These are phyloP conservation scores for Cheilosia vernalis DNA, from an alignment of 2,888 invertebrate species.

Conservation along the genomic window DNA sequence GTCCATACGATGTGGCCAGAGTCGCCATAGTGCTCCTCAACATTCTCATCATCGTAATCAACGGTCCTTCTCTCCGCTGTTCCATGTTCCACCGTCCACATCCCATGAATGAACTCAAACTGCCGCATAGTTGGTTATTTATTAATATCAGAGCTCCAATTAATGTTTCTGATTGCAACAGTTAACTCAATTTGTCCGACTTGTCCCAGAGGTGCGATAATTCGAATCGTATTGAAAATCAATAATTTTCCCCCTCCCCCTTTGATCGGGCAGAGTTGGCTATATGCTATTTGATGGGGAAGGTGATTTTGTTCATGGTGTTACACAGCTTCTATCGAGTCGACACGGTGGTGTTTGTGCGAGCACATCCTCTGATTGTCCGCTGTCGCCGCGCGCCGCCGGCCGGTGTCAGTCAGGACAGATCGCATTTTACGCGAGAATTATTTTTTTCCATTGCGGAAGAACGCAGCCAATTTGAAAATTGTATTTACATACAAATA, in stretches of 20 bases:
- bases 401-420: constrained; percentile 36
- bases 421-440: constrained; percentile 59
- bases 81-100: not conserved
- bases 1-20: not conserved
- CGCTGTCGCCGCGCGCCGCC: too few species aligned
- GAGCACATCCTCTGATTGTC: constrained; percentile 29
- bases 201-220: constrained; percentile 72
- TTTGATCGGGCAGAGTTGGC: too few species aligned
- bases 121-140: constrained; percentile 65
- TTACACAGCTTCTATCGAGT: constrained; percentile 2
- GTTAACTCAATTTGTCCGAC: constrained; percentile 73
- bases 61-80: constrained; percentile 29
- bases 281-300: too few species aligned
- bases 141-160: constrained; percentile 75
- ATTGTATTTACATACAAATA: constrained; percentile 45
- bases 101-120: constrained; percentile 54
- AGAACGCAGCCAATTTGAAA: constrained; percentile 58
- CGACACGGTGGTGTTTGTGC: not conserved
- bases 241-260: constrained; percentile 47
- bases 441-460: constrained; percentile 50
- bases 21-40: constrained; percentile 11
- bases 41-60: constrained; percentile 60
- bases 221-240: constrained; percentile 73
- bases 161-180: constrained; percentile 75
- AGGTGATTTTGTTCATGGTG: too few species aligned